These are phyloP conservation scores for Ostrea denselamellosa DNA, from an alignment of 1,140 invertebrate species.

Conservation along the genomic window DNA sequence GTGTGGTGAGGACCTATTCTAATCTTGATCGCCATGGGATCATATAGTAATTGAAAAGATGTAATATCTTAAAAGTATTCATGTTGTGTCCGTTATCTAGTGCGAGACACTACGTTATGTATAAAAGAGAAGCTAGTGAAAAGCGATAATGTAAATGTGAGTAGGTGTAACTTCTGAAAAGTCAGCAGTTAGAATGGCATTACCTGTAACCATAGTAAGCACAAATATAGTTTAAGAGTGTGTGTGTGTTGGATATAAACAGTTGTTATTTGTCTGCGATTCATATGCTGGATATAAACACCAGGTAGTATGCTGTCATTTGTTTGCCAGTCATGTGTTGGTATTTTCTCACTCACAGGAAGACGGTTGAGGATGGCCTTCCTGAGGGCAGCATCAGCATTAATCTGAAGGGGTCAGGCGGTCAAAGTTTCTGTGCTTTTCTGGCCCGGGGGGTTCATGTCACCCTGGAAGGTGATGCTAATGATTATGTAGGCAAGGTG, in stretches of 20 bases:
- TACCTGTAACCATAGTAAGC: too few species aligned
- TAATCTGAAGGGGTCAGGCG: constrained; percentile 94
- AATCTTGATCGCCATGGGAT: too few species aligned
- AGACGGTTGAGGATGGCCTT: constrained; percentile 92
- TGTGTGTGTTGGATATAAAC: neutral
- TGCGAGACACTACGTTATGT: too few species aligned
- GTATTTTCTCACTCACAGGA: constrained; percentile 81
- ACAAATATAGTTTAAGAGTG: neutral
- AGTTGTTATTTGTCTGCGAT: neutral
- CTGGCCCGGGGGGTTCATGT: constrained; percentile 93
- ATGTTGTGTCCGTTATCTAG: too few species aligned
- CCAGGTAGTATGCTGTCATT: neutral
- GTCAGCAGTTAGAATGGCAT: too few species aligned
- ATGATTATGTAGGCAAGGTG: constrained; percentile 97
- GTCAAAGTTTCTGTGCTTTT: constrained; percentile 99
- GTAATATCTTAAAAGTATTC: too few species aligned
- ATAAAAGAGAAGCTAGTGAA: too few species aligned
- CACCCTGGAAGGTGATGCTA: constrained; percentile 96
- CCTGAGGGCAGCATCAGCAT: constrained; percentile 93
- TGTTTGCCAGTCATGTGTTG: neutral
- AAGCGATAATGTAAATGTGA: too few species aligned
- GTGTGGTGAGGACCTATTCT: too few species aligned
- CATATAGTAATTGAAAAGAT: too few species aligned
- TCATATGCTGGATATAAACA: neutral
- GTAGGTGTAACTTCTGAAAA: too few species aligned